phyloP scores from a whole-genome alignment of 53 echinoderm and acorn worm species.

The Stichopus horrens region DNA sequence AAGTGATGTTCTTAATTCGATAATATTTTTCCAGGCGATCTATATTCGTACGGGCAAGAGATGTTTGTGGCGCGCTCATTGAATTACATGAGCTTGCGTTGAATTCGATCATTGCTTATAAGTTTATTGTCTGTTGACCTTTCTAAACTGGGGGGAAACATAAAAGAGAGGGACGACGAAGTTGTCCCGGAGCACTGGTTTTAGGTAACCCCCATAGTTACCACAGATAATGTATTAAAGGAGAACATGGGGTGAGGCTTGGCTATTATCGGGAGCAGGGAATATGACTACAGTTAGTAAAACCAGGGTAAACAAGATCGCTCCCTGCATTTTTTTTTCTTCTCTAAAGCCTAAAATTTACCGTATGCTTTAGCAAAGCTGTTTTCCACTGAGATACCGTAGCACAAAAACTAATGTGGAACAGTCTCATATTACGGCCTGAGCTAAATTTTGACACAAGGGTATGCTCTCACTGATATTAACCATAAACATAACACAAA shows the following conservation, averaged over 20 bases:
- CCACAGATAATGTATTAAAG: not conserved
- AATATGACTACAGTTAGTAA: too few relatives aligned
- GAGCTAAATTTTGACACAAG: too few relatives aligned
- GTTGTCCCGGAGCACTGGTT: not conserved
- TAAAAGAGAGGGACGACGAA: not conserved
- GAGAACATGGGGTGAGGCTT: not conserved
- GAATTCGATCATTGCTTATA: slow-evolving; percentile 35
- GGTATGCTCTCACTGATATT: too few relatives aligned
- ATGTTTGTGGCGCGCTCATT: slow-evolving; percentile 31
- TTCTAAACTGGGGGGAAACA: not conserved
- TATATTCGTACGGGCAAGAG: slow-evolving; percentile 27
- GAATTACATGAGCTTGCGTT: slow-evolving; percentile 17
- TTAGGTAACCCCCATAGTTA: not conserved
- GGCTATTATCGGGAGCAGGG: too few relatives aligned
- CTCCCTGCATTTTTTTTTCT: too few relatives aligned
- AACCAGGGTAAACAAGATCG: too few relatives aligned
- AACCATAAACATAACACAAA: too few relatives aligned
- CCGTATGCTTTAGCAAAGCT: too few relatives aligned
- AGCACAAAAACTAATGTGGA: too few relatives aligned
- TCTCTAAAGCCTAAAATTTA: too few relatives aligned
- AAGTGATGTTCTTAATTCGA: slow-evolving; percentile 32
- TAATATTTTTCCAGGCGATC: slow-evolving; percentile 43
- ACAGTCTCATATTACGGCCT: too few relatives aligned
- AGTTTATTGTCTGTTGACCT: slow-evolving; percentile 34
- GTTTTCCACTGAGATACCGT: too few relatives aligned